Conservation (phyloP, 1,140 invertebrate genomes). For the Bombus confusus region DNA sequence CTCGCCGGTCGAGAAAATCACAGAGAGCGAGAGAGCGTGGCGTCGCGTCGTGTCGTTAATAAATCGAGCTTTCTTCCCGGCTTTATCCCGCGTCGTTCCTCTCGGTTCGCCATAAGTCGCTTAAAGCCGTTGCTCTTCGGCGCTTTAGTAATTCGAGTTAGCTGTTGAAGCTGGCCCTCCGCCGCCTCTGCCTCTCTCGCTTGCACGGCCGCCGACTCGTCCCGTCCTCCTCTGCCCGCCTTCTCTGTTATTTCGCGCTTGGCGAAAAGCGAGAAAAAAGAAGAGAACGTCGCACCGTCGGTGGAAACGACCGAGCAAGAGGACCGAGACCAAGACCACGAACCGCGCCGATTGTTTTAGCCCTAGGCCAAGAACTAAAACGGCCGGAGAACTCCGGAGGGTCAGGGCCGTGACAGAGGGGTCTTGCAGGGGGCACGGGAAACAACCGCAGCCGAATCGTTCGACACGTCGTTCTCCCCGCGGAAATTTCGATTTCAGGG, state of each 20-base stretch:
- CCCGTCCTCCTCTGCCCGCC: slow-evolving; percentile 31
- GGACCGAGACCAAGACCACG: slow-evolving; percentile 66
- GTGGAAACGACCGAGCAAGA: slow-evolving; percentile 56
- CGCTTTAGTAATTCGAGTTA: slow-evolving; percentile 78
- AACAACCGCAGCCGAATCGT: not conserved
- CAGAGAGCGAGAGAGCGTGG: slow-evolving; percentile 25
- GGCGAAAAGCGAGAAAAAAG: slow-evolving; percentile 76
- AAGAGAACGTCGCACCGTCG: slow-evolving; percentile 48
- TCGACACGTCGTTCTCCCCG: not conserved
- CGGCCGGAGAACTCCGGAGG: slow-evolving; percentile 59
- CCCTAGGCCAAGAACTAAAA: slow-evolving; percentile 73
- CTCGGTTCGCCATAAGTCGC: slow-evolving; percentile 61
- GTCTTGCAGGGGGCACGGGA: slow-evolving; percentile 28
- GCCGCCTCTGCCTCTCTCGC: slow-evolving; percentile 44
- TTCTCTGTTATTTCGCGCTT: slow-evolving; percentile 79
- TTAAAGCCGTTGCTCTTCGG: slow-evolving; percentile 74
- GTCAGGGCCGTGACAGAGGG: slow-evolving; percentile 56
- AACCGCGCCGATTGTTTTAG: slow-evolving; percentile 77
- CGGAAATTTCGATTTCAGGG: not conserved
- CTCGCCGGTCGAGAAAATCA: slow-evolving; percentile 42
- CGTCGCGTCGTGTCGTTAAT: slow-evolving; percentile 60
- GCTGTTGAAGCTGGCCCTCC: slow-evolving; percentile 68
- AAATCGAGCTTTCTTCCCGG: slow-evolving; percentile 67
- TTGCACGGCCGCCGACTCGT: slow-evolving; percentile 18
- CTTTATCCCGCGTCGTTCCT: slow-evolving; percentile 42